phyloP scores from a whole-genome alignment of 2,888 invertebrate genomes.

The Nymphalis polychloros region DNA sequence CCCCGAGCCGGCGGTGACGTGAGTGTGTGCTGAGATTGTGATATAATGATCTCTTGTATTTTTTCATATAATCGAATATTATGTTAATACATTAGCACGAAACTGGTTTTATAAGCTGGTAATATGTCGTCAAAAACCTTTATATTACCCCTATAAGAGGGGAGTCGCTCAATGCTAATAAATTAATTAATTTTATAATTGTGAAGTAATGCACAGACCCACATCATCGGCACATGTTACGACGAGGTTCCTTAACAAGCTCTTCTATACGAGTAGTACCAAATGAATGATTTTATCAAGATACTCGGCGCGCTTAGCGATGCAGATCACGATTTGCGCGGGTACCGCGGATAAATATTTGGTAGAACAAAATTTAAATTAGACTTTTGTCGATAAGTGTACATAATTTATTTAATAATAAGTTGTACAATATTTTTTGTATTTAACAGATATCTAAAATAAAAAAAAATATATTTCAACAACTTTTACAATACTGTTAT shows the following conservation, averaged over 20 bases:
- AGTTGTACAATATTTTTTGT: too few relatives aligned
- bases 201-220: not conserved
- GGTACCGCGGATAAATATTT: not conserved
- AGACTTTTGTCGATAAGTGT: too few relatives aligned
- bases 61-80: too few relatives aligned
- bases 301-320: constrained; percentile 11
- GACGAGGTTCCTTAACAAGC: constrained; percentile 8
- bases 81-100: too few relatives aligned
- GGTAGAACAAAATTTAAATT: too few relatives aligned
- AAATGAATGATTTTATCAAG: constrained; percentile 13
- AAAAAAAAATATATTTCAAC: too few relatives aligned
- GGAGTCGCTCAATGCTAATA: not conserved
- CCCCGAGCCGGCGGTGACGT: not conserved
- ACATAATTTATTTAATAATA: too few relatives aligned
- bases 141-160: not conserved
- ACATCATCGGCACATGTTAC: not conserved
- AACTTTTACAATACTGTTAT: too few relatives aligned
- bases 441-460: too few relatives aligned
- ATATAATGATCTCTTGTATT: not conserved
- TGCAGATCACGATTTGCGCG: constrained; percentile 11
- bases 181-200: not conserved
- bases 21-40: not conserved
- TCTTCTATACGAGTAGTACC: not conserved
- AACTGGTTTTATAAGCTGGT: too few relatives aligned
- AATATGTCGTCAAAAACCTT: not conserved